phyloP scores from a whole-genome alignment of 37 sponge, comb jelly and placozoan genomes.

The Aplysina aerophoba region DNA sequence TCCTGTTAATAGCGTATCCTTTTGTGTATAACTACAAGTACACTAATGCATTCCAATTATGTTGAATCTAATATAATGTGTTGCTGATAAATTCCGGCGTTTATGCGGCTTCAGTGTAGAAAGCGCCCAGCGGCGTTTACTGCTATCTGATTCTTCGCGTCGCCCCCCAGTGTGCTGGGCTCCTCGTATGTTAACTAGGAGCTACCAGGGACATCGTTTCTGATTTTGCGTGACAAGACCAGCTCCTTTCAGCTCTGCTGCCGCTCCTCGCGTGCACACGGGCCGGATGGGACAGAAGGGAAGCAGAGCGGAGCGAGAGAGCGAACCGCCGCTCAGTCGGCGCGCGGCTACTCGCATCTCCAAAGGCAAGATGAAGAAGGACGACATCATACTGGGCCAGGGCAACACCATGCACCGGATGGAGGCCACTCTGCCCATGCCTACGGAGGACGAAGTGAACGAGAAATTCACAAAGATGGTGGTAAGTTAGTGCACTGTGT shows the following conservation, averaged over 20 bases:
- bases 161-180: neutral
- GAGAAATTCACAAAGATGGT: slow-evolving; percentile 64
- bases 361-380: slow-evolving; percentile 24
- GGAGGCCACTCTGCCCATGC: slow-evolving; percentile 74
- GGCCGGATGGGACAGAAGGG: slow-evolving; percentile 13
- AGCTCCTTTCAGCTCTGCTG: neutral
- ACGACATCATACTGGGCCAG: slow-evolving; percentile 16
- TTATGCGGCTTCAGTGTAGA: too few relatives aligned
- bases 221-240: too few relatives aligned
- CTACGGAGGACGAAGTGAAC: slow-evolving; percentile 64
- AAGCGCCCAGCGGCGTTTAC: neutral
- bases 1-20: too few relatives aligned
- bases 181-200: neutral
- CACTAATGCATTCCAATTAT: too few relatives aligned
- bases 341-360: neutral
- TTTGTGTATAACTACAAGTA: too few relatives aligned
- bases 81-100: too few relatives aligned
- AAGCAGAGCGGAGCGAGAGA: neutral
- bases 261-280: neutral
- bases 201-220: neutral
- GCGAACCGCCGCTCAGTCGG: neutral
- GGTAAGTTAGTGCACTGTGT: slow-evolving; percentile 49
- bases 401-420: slow-evolving; percentile 41
- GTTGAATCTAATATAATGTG: too few relatives aligned
- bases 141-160: neutral